Conservation (phyloP, 2,888 invertebrate species). For the Junonia oenone region DNA sequence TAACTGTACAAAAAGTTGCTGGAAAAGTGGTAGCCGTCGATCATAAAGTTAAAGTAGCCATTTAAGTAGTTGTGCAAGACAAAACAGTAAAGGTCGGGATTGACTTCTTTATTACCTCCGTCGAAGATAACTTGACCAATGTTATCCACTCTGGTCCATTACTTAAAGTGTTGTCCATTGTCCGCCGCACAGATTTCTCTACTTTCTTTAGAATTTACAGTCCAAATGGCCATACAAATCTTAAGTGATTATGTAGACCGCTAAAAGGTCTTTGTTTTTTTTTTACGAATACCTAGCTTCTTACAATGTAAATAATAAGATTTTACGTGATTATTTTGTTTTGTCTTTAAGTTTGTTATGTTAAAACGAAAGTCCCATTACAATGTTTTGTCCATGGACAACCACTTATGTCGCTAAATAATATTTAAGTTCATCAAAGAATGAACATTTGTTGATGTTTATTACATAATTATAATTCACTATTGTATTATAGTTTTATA, state of each 20-base stretch:
- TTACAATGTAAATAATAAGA: conserved; percentile 4
- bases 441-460: too few relatives aligned
- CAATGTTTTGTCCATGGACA: not conserved
- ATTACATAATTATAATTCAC: too few relatives aligned
- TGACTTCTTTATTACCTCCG: conserved; percentile 64
- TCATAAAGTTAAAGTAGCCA: conserved; percentile 28
- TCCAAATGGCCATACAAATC: conserved; percentile 31
- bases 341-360: not conserved
- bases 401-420: not conserved
- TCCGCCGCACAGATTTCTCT: conserved; percentile 39
- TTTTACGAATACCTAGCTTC: conserved; percentile 7
- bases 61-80: conserved; percentile 50
- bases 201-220: conserved; percentile 34
- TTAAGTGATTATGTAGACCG: conserved; percentile 31
- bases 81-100: conserved; percentile 49
- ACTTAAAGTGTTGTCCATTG: conserved; percentile 63
- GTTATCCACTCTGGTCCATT: conserved; percentile 64
- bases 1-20: conserved; percentile 11
- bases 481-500: too few relatives aligned
- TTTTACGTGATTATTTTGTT: not conserved
- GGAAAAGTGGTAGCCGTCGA: conserved; percentile 26
- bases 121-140: conserved; percentile 55
- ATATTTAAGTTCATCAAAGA: too few relatives aligned
- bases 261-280: conserved; percentile 29
- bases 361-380: too few relatives aligned